phyloP scores from a whole-genome alignment of 2,113 vertebrate species.

The Lepisosteus osseus region DNA sequence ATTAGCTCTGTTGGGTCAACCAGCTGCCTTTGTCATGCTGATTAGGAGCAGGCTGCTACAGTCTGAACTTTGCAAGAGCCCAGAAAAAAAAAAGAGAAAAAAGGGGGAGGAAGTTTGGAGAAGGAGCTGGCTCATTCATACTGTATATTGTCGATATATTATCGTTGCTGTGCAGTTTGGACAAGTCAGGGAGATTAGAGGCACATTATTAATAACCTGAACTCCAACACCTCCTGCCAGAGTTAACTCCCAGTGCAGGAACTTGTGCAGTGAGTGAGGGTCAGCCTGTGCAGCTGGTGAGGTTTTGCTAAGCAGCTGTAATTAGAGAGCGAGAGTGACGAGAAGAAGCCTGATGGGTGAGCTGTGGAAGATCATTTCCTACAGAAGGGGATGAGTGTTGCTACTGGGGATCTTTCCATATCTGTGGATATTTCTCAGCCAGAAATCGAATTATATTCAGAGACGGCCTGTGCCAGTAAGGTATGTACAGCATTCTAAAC shows the following conservation, averaged over 20 bases:
- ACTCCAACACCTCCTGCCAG: constrained; percentile 4
- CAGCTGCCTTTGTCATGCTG: constrained; percentile 47
- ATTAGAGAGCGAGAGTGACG: constrained; percentile 34
- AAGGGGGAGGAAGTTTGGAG: constrained; percentile 21
- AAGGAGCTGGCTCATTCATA: background rate
- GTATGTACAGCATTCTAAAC: too few relatives aligned
- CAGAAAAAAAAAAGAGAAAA: background rate
- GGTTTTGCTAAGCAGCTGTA: constrained; percentile 47
- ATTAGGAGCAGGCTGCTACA: constrained; percentile 20
- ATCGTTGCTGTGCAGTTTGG: background rate
- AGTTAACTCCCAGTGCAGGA: constrained; percentile 17
- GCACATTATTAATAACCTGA: constrained; percentile 17
- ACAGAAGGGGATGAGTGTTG: constrained; percentile 41
- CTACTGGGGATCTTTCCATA: background rate
- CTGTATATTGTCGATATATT: background rate
- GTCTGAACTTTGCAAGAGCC: background rate
- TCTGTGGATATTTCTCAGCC: too few relatives aligned
- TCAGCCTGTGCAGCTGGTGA: constrained; percentile 48
- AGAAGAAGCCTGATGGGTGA: constrained; percentile 39
- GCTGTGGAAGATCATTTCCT: constrained; percentile 53
- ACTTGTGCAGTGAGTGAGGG: constrained; percentile 19
- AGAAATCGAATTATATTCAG: too few relatives aligned
- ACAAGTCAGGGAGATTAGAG: constrained; percentile 13
- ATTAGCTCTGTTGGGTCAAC: constrained; percentile 26
- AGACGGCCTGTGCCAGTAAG: too few relatives aligned